Base-by-base conservation (phyloP, 1,140 invertebrate genomes). In the Andricus grossulariae region DNA sequence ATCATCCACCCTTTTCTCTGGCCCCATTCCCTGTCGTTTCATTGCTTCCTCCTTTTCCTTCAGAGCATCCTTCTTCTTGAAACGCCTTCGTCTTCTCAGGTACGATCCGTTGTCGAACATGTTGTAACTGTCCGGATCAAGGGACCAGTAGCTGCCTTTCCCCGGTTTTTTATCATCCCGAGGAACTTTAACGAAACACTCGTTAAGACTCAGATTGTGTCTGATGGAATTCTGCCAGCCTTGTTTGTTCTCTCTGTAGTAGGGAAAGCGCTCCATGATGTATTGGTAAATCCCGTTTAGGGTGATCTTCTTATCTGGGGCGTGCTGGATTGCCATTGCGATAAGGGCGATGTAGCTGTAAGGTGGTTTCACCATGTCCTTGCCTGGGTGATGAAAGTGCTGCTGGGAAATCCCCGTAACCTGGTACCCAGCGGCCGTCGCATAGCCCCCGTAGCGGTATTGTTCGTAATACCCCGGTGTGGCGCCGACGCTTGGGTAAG, bases 101-200 rank as follows among this genome's bases (percentile, higher is more conserved):
- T 98, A 99, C 12, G 97, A 98, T 0, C 98, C 98, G 86, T 99
- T 98, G 86, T 99, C 98, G 90, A 99, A 99, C 98, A 99, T 99
- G 89, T 99, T 99, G 86, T 98, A 97, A 0, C 95, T 97, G 87
- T 99, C 98, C 0, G 98, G 98, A 88, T 99, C 97, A 39, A 99
- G 91, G 0, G 97, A 98, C 98, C 98, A 99, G 89, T 98, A 99
- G 85, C 97, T 98, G 2, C 98, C 98, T 90, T 99, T 99, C 0
- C 97, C 97, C 0, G 97, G 96, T 86, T 98, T 98, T 90, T 99
- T 99, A 85, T 98, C 97, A 85, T 98, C 94, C 76, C 96, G 86
- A 50, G 97, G 94, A 72, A 99, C 96, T 92, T 99, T 99, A 1
- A 99, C 95, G 91, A 99, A 99, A 89, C 99, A 99, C 91, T 99